Evolutionary conservation across 2,113 vertebrate genomes (phyloP), one percentile per base, ranked within the genome.

Genomic region (Myxocyprinus asiaticus): DNA sequence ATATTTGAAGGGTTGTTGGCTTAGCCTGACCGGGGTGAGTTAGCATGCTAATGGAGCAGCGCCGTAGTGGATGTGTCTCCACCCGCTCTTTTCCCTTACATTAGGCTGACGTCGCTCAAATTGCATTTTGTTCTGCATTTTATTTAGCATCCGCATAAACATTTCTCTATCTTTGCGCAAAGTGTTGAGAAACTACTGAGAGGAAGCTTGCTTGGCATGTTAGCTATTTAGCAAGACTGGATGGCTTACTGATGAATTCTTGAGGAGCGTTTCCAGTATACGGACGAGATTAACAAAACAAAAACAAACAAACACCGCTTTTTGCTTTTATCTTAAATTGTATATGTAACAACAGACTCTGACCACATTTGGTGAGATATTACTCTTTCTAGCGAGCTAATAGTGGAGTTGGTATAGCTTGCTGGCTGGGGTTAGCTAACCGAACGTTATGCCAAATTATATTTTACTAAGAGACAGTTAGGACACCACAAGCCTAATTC

Each of bases 171-270:
- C 22, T 71, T 76, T 10, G 7, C 15, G 2, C 17, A 9, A 8
- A 56, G 58, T 12, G 45, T 2, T 50, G 76, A 33, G 15, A 5
- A 33, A n/a, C 42, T 47, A n/a, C n/a, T 9, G 50, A 63, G 58
- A 5, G 1, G 22, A 17, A 33, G 7, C 22, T 33, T 33, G 55
- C 42, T 67, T 77, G 44, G 55, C 43, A 67, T 67, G 76, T 44
- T 73, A 44, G 53, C 58, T 69, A 63, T 56, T 61, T 66, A 67
- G 78, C 90, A 81, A 91, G 90, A 86, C 87, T 89, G 88, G 82
- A 50, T 67, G 68, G 82, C 83, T 81, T 89, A 86, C 85, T 87
- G 77, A 84, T 88, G 87, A 88, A 89, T 83, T 43, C 71, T 72
- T 66, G 69, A 45, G 14, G 44, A 61, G 56, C 56, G 48, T 62